Percentiles rank a stretch among this genome's conserved stretches.
Conservation (phyloP, 2,113 vertebrate genomes). For the Megaceryle torquata region DNA sequence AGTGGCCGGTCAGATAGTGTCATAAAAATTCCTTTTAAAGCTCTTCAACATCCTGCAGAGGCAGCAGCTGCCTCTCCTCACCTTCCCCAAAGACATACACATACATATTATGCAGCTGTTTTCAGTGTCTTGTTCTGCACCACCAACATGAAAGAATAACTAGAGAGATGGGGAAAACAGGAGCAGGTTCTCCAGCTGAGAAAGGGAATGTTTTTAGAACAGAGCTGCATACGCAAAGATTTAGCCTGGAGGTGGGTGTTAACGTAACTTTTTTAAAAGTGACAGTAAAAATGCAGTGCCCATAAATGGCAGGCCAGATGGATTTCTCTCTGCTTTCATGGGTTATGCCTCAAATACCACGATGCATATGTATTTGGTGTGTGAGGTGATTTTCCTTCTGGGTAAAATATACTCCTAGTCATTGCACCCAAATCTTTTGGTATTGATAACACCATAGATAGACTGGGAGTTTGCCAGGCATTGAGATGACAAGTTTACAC, state of each 20-base stretch:
- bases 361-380: not conserved
- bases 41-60: not conserved
- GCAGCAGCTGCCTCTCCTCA: not conserved
- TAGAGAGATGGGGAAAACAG: not conserved
- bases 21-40: not conserved
- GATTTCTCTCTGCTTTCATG: constrained; percentile 6
- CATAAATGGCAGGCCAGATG: constrained; percentile 24
- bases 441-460: not conserved
- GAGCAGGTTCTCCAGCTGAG: constrained; percentile 26
- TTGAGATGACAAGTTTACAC: not conserved
- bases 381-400: not conserved
- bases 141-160: not conserved
- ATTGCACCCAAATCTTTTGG: not conserved
- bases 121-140: not conserved
- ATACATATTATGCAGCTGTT: not conserved
- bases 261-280: constrained; percentile 24
- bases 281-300: constrained; percentile 40
- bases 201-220: constrained; percentile 35
- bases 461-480: not conserved
- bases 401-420: not conserved
- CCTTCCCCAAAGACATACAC: not conserved
- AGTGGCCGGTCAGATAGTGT: not conserved
- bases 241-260: constrained; percentile 50
- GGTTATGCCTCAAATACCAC: not conserved
- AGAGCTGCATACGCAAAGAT: constrained; percentile 4